phyloP scores from a whole-genome alignment of 64 coral and sea anemone genomes.

The Stichodactyla helianthus region DNA sequence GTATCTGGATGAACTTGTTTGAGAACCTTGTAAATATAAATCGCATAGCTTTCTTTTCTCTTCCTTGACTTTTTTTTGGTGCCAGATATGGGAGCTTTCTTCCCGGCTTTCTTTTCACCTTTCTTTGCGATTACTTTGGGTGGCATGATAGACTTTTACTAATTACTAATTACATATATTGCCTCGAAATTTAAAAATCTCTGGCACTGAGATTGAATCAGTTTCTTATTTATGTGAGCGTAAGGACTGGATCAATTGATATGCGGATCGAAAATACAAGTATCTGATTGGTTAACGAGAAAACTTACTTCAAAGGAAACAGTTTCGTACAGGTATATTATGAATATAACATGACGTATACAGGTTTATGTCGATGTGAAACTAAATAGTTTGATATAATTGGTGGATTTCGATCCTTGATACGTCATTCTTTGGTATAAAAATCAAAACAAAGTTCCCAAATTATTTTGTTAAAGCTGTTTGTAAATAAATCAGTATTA shows the following conservation, averaged over 20 bases:
- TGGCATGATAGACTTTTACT: neutral
- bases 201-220: neutral
- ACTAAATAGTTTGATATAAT: neutral
- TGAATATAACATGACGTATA: conserved; percentile 2
- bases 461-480: neutral
- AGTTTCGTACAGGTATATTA: neutral
- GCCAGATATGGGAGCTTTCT: neutral
- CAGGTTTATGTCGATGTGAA: neutral
- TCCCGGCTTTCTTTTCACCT: conserved; percentile 10
- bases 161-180: neutral
- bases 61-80: neutral
- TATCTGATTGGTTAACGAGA: neutral
- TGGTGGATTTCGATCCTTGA: conserved; percentile 26
- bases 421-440: neutral
- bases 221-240: neutral
- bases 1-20: conserved; percentile 35
- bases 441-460: neutral
- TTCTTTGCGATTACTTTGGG: neutral
- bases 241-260: conserved; percentile 12
- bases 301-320: conserved; percentile 36
- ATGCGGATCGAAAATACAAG: conserved; percentile 33
- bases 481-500: neutral
- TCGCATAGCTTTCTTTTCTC: conserved; percentile 18
- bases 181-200: neutral
- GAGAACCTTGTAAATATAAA: conserved; percentile 33